Evolutionary conservation across 2,797 vertebrate species (phyloP), one percentile per base, ranked within the genome.

Genomic region (Spinus olivaceus): DNA sequence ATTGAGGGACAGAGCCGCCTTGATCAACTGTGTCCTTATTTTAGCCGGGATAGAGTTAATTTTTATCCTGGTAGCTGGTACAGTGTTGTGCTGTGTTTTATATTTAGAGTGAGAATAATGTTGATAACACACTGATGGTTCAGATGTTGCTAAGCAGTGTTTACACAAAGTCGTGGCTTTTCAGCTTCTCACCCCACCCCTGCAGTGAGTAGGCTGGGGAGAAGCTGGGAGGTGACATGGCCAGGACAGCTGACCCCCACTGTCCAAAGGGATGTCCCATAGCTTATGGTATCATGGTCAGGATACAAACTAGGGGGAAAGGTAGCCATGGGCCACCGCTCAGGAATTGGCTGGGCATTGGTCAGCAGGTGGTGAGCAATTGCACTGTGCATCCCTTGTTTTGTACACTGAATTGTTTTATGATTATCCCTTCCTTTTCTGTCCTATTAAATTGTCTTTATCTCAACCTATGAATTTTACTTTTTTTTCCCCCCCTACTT

Each of bases 401-500:
- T 42, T 33, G 21, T 46, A 24, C 7, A 19, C 39, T 27, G 32
- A 65, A 13, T 35, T 53, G 5, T 70, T 50, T 57, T 32, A 80
- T 8, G 44, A 46, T 33, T 8, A 46, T 7, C 15, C 19, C 25
- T 51, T 64, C 44, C 24, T 53, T 35, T 78, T 46, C 33, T 27
- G 4, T 41, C 33, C 46, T 6, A 33, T 27, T 57, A 23, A 64
- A 3, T 14, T 76, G 14, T 16, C n/a, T 49, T 17, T 57, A 44
- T 57, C 37, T 44, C 42, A 82, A 8, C 7, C 17, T 42, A 57
- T 30, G 18, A 70, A 50, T 64, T 70, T 51, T 22, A 46, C 44
- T 17, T 32, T 42, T 30, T n/a, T 9, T 19, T 3, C 3, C 1
- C 3, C 14, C 16, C 5, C 16, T 5, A 28, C 0, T 42, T 47